A percentile compares a stretch with the other conserved stretches of the same genome.
phyloP scores from a whole-genome alignment of 1,140 invertebrate species.

The Aethina tumida region DNA sequence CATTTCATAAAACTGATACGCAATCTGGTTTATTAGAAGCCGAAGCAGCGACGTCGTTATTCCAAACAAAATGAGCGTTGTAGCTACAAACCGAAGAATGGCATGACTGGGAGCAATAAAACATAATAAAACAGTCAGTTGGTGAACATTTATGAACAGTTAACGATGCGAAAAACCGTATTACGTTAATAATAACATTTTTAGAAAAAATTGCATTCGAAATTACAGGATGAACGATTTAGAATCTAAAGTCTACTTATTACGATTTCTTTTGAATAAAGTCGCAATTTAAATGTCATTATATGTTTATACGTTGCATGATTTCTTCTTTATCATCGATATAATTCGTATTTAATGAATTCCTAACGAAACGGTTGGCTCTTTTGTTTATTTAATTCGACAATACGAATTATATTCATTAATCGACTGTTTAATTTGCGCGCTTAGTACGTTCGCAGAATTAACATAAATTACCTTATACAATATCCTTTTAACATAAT shows the following conservation, averaged over 20 bases:
- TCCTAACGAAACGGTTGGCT: slow-evolving; percentile 3
- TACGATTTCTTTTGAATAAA: slow-evolving; percentile 14
- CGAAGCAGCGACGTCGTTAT: no score
- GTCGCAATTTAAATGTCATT: slow-evolving; percentile 20
- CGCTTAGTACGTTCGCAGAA: no score
- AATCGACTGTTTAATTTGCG: no score
- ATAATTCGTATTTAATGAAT: slow-evolving; percentile 11
- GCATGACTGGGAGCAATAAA: slow-evolving; percentile 10
- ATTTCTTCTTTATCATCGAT: slow-evolving; percentile 1
- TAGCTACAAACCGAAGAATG: slow-evolving; percentile 9
- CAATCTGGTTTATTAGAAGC: no score
- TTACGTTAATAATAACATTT: slow-evolving; percentile 20
- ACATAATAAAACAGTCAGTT: slow-evolving; percentile 14
- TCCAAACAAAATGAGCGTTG: no score
- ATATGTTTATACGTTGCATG: slow-evolving; percentile 6
- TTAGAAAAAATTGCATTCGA: slow-evolving; percentile 16
- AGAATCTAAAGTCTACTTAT: slow-evolving; percentile 9
- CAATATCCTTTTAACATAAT: no score
- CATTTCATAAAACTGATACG: no score
- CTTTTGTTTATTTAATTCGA: no score
- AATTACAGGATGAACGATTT: slow-evolving; percentile 19
- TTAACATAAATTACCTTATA: no score
- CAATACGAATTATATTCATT: no score
- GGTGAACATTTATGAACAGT: slow-evolving; percentile 18
- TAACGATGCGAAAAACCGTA: slow-evolving; percentile 23